A percentile compares a stretch with the other conserved stretches of the same genome.
Evolutionary conservation across 2,113 vertebrate genomes (phyloP).

Genomic region (Eulacestoma nigropectus): DNA sequence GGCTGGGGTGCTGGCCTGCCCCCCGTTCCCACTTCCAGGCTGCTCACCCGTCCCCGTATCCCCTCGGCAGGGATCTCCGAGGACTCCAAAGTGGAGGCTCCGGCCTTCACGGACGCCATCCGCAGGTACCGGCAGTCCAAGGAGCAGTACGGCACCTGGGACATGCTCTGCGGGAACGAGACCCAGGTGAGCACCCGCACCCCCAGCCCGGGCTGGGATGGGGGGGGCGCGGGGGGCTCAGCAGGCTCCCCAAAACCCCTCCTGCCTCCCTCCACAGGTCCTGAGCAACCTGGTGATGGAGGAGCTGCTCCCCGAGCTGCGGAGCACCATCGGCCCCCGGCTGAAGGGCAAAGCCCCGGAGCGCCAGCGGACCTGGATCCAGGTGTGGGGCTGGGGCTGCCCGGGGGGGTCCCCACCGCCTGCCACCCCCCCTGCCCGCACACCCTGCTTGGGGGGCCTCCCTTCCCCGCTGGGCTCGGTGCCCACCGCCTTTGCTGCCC

Average conservation of each 20-base stretch:
- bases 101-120: constrained; percentile 86
- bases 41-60: rapidly evolving
- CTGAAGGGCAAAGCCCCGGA: constrained; percentile 90
- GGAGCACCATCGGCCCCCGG: constrained; percentile 79
- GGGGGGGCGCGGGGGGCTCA: rapidly evolving
- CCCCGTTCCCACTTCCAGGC: rapidly evolving
- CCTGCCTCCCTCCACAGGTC: constrained; percentile 69
- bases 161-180: constrained; percentile 91
- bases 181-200: constrained; percentile 75
- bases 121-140: constrained; percentile 86
- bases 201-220: rapidly evolving
- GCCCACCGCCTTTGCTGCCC: neutral
- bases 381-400: constrained; percentile 72
- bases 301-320: constrained; percentile 83
- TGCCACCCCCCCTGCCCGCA: neutral
- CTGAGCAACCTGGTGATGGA: constrained; percentile 96
- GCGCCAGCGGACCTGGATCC: constrained; percentile 85
- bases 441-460: neutral
- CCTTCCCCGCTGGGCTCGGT: rapidly evolving
- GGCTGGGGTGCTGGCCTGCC: neutral
- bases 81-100: constrained; percentile 83
- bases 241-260: neutral
- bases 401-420: rapidly evolving
- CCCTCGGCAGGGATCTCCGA: constrained; percentile 84
- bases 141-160: constrained; percentile 94